Conservation (phyloP, 2,113 vertebrate species). For the Amphilophus citrinellus region DNA sequence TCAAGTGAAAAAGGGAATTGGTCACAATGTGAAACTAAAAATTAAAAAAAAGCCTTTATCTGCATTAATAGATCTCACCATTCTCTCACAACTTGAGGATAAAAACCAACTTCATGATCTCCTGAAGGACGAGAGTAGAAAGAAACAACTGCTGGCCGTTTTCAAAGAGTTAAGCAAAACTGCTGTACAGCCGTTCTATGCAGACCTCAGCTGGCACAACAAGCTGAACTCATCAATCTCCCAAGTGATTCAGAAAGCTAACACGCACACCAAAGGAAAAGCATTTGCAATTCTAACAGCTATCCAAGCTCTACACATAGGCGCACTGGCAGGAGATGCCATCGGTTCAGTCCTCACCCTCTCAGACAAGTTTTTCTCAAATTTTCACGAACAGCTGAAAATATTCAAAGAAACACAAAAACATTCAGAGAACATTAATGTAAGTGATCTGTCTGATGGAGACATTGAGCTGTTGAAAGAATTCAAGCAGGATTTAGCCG, state of each 20-base stretch:
- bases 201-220: constrained; percentile 32
- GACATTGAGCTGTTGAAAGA: constrained; percentile 1
- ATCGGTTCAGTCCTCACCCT: background rate
- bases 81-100: constrained; percentile 19
- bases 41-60: constrained; percentile 5
- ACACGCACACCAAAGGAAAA: background rate
- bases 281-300: background rate
- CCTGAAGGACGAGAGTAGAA: constrained; percentile 4
- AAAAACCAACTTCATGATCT: background rate
- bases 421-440: background rate
- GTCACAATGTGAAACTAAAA: background rate
- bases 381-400: constrained; percentile 13
- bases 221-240: constrained; percentile 21
- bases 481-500: constrained; percentile 22
- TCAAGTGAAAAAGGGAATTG: background rate
- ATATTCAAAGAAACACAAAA: background rate
- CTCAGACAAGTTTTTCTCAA: constrained; percentile 16
- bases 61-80: constrained; percentile 5
- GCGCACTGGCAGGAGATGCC: background rate
- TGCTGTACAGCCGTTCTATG: constrained; percentile 2
- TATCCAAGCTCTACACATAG: background rate
- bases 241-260: background rate
- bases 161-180: constrained; percentile 9
- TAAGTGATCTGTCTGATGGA: background rate
- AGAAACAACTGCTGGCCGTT: constrained; percentile 1